phyloP scores from a whole-genome alignment of 2,113 vertebrate genomes.

The Tympanuchus pallidicinctus region DNA sequence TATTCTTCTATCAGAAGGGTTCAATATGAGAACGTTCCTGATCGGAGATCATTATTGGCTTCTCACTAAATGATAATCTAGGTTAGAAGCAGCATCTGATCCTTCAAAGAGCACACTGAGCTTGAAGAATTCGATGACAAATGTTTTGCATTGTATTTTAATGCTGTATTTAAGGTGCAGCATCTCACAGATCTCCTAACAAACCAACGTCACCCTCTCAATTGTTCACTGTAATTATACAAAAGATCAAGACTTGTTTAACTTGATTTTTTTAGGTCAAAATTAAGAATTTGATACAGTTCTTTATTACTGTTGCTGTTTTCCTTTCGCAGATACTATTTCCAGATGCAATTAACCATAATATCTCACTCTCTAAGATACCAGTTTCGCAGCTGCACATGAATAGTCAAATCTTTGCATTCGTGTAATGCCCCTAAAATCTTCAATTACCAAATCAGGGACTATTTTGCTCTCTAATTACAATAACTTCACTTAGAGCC shows the following conservation, averaged over 20 bases:
- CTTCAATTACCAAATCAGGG: slow-evolving; percentile 9
- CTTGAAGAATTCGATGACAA: slow-evolving; percentile 5
- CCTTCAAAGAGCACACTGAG: slow-evolving; percentile 16
- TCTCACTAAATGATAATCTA: slow-evolving; percentile 23
- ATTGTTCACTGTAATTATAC: slow-evolving; percentile 52
- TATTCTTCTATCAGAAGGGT: slow-evolving; percentile 54
- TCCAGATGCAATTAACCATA: background rate
- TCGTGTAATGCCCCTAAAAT: background rate
- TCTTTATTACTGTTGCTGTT: background rate
- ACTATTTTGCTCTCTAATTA: slow-evolving; percentile 14
- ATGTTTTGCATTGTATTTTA: background rate
- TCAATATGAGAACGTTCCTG: slow-evolving; percentile 11
- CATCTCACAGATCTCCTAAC: slow-evolving; percentile 23
- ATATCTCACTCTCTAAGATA: background rate
- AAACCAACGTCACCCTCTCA: background rate
- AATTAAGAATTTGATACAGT: background rate
- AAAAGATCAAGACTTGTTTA: slow-evolving; percentile 13
- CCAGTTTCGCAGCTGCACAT: slow-evolving; percentile 9
- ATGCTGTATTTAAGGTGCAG: slow-evolving; percentile 41
- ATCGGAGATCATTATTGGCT: slow-evolving; percentile 48
- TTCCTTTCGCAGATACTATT: background rate
- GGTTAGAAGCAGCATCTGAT: slow-evolving; percentile 28
- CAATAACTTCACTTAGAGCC: background rate
- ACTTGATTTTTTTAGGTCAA: slow-evolving; percentile 7
- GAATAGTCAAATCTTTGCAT: background rate